Conservation (phyloP, 2,113 vertebrate genomes). For the Platysteira castanea region DNA sequence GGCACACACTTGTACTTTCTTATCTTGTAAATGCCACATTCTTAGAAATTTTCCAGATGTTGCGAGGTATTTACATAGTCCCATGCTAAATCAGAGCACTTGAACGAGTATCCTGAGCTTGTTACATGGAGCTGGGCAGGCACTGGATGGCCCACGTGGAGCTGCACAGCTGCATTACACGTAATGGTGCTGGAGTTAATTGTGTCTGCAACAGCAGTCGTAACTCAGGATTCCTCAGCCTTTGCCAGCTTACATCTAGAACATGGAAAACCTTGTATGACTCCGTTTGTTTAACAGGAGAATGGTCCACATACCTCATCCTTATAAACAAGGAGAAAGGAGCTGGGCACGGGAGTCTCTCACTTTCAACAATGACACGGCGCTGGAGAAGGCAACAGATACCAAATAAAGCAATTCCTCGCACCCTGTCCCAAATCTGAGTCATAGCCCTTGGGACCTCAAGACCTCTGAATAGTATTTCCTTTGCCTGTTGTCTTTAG, state of each 20-base stretch:
- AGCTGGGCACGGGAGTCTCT: background rate
- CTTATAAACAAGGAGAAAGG: background rate
- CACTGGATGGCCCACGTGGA: background rate
- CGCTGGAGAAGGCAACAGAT: background rate
- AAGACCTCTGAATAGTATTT: conserved; percentile 22
- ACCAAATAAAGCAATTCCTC: conserved; percentile 54
- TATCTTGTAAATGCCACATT: background rate
- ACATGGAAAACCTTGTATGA: background rate
- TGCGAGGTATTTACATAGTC: background rate
- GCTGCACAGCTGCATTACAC: background rate
- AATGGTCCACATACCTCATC: background rate
- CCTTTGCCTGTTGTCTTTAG: conserved; percentile 37
- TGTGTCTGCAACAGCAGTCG: background rate
- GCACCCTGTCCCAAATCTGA: conserved; percentile 44
- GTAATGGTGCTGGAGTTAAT: background rate
- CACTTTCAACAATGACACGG: background rate
- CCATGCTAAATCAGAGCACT: background rate
- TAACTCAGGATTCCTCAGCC: background rate
- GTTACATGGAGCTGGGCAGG: background rate
- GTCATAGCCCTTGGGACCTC: conserved; percentile 29
- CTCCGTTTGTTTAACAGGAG: background rate
- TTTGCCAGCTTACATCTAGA: background rate
- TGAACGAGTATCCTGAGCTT: background rate
- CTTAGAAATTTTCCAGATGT: background rate
- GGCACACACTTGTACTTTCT: background rate